Evolutionary conservation across 2,113 vertebrate species (phyloP).

Genomic region (Saguinus midas): DNA sequence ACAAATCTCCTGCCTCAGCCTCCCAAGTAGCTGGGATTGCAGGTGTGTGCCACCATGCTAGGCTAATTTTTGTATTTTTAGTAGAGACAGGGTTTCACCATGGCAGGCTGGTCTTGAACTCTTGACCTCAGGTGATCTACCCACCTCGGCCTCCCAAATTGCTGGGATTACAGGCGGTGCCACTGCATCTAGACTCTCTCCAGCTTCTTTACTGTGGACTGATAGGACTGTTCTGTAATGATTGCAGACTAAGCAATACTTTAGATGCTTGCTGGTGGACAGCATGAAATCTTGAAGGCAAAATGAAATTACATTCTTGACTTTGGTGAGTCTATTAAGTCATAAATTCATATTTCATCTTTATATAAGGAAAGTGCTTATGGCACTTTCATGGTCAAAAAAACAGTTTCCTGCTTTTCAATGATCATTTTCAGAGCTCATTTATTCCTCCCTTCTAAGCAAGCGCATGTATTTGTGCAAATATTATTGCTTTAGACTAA

Average conservation of each 20-base stretch:
- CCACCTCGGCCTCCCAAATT: too few relatives aligned
- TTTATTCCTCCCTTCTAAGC: background rate
- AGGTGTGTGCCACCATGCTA: fast-evolving
- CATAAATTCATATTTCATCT: background rate
- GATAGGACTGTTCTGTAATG: background rate
- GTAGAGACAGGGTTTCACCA: too few relatives aligned
- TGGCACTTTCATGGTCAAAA: background rate
- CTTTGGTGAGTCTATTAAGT: background rate
- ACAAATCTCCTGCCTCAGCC: too few relatives aligned
- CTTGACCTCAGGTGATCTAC: too few relatives aligned
- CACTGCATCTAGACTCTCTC: too few relatives aligned
- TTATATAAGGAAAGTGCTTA: background rate
- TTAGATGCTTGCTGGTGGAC: background rate
- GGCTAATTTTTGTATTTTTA: too few relatives aligned
- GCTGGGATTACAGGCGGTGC: too few relatives aligned
- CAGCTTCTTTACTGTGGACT: background rate
- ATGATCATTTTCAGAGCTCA: background rate
- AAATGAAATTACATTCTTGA: background rate
- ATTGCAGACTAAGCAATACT: background rate
- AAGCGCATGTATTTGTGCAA: background rate
- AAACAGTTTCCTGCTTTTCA: background rate
- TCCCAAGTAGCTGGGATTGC: too few relatives aligned
- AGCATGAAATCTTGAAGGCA: background rate
- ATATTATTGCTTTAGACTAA: background rate
- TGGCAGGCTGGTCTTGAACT: too few relatives aligned